phyloP scores from a whole-genome alignment of 2,797 vertebrate genomes.

The Labroides dimidiatus region DNA sequence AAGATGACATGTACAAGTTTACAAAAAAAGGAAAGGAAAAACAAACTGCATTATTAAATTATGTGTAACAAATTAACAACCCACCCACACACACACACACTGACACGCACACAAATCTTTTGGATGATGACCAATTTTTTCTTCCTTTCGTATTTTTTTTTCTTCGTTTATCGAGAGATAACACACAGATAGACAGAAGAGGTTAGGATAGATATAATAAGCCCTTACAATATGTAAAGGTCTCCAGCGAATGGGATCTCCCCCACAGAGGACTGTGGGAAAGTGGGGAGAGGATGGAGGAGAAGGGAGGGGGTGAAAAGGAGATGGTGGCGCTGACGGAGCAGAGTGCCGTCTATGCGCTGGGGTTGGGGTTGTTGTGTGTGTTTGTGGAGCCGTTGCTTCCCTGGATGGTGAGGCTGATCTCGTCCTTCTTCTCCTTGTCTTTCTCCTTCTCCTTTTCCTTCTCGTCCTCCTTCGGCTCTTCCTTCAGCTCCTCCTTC shows the following conservation, averaged over 20 bases:
- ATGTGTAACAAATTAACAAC: constrained; percentile 77
- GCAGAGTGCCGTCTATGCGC: constrained; percentile 85
- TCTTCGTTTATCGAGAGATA: constrained; percentile 73
- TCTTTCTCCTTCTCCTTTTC: constrained; percentile 55
- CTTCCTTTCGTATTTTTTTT: constrained; percentile 64
- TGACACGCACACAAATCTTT: constrained; percentile 66
- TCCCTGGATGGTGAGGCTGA: constrained; percentile 89
- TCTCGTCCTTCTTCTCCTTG: constrained; percentile 88
- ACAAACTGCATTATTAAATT: constrained; percentile 84
- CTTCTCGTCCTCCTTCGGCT: constrained; percentile 65
- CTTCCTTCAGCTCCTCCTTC: constrained; percentile 80
- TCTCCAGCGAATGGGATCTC: constrained; percentile 85
- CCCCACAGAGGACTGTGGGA: constrained; percentile 82
- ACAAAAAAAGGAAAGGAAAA: constrained; percentile 68
- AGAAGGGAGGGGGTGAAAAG: constrained; percentile 45
- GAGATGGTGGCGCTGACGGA: constrained; percentile 43
- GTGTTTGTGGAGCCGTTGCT: constrained; percentile 92
- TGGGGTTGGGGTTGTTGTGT: constrained; percentile 92
- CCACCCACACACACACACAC: constrained; percentile 34
- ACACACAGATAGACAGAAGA: constrained; percentile 75
- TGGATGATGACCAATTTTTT: constrained; percentile 79
- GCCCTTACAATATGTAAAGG: constrained; percentile 92
- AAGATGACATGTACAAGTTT: constrained; percentile 76
- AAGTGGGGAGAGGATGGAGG: constrained; percentile 72
- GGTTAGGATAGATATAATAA: constrained; percentile 87